These are phyloP conservation scores for Mesochorus sp. DNA, from an alignment of 2,888 invertebrate species.

Conservation along the genomic window DNA sequence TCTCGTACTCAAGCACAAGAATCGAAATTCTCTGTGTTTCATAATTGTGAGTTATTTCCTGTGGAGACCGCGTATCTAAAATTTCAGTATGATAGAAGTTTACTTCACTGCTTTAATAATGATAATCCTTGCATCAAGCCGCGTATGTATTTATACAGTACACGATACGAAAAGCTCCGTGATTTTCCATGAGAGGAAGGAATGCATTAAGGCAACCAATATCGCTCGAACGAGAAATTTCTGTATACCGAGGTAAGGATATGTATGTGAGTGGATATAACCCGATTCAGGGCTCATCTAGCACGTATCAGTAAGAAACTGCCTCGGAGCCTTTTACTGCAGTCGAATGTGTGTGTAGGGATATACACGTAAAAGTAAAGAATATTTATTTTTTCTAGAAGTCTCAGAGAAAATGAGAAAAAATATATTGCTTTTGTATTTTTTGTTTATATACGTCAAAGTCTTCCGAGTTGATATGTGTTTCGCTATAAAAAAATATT, in stretches of 20 bases:
- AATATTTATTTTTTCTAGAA: background rate
- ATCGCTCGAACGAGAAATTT: slow-evolving; percentile 59
- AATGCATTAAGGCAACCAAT: slow-evolving; percentile 55
- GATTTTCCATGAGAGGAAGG: background rate
- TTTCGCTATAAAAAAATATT: too few species aligned
- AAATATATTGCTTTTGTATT: too few species aligned
- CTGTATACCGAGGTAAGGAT: slow-evolving; percentile 48
- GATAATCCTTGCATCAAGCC: slow-evolving; percentile 1
- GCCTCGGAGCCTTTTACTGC: slow-evolving; percentile 9
- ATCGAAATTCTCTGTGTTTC: too few species aligned
- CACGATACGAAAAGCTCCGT: background rate
- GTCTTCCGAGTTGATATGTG: too few species aligned
- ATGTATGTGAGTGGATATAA: slow-evolving; percentile 36
- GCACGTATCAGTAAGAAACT: slow-evolving; percentile 37
- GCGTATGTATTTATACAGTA: background rate
- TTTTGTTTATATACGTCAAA: too few species aligned
- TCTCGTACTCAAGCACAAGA: too few species aligned
- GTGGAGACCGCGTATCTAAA: too few species aligned
- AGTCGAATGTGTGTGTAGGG: background rate
- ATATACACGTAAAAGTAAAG: background rate
- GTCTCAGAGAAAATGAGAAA: too few species aligned
- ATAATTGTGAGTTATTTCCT: too few species aligned
- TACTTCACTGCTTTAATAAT: too few species aligned
- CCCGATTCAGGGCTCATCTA: slow-evolving; percentile 22
- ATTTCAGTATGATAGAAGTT: too few species aligned